These are phyloP conservation scores for Eledona agricola DNA, from an alignment of 2,888 invertebrate genomes.

Conservation along the genomic window DNA sequence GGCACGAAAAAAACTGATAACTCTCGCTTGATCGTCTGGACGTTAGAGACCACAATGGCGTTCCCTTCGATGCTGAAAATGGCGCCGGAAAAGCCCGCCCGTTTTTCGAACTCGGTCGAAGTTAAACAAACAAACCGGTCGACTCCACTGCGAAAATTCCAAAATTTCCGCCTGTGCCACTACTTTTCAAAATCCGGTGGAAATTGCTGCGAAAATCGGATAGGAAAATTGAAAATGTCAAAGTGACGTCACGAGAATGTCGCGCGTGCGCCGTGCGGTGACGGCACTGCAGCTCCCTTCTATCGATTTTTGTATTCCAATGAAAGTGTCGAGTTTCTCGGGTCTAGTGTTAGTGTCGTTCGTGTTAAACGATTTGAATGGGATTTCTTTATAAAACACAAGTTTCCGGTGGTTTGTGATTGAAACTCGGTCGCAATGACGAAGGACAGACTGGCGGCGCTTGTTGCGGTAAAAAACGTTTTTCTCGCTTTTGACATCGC, in stretches of 20 bases:
- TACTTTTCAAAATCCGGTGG: constrained; percentile 35
- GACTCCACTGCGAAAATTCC: constrained; percentile 14
- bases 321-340: constrained; percentile 67
- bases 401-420: constrained; percentile 75
- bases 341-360: constrained; percentile 77
- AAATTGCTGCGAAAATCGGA: not conserved
- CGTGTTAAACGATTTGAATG: constrained; percentile 75
- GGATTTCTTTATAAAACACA: constrained; percentile 76
- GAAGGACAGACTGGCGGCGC: constrained; percentile 97
- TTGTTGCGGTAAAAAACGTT: constrained; percentile 79
- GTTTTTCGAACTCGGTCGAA: not conserved
- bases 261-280: constrained; percentile 64
- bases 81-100: constrained; percentile 18
- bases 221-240: constrained; percentile 29
- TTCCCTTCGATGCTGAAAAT: constrained; percentile 64
- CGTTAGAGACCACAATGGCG: constrained; percentile 88
- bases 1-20: constrained; percentile 75
- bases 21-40: constrained; percentile 72
- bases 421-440: constrained; percentile 77
- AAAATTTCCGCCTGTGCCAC: not conserved
- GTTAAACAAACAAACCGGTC: constrained; percentile 1
- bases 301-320: constrained; percentile 75
- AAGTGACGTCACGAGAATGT: constrained; percentile 56
- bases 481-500: constrained; percentile 9
- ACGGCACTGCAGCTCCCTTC: constrained; percentile 74